phyloP scores from a whole-genome alignment of 2,797 vertebrate genomes.

The Lepus townsendii region DNA sequence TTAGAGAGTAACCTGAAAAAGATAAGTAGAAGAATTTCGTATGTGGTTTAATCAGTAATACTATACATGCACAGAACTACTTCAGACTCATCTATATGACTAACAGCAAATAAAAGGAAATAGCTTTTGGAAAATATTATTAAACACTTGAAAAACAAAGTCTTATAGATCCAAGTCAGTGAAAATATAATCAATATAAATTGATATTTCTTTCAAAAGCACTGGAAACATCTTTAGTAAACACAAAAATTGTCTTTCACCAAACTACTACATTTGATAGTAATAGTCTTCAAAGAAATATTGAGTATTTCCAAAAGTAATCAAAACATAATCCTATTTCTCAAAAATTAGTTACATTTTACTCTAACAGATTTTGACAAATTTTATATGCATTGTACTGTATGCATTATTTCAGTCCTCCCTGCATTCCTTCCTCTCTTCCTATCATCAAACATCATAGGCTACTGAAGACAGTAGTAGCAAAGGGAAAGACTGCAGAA shows the following conservation, averaged over 20 bases:
- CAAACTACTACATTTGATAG: slow-evolving; percentile 81
- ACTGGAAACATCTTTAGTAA: slow-evolving; percentile 82
- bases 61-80: not conserved
- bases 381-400: not conserved
- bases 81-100: not conserved
- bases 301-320: slow-evolving; percentile 76
- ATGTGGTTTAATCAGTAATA: slow-evolving; percentile 40
- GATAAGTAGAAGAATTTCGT: slow-evolving; percentile 71
- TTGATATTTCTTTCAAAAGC: slow-evolving; percentile 83
- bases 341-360: slow-evolving; percentile 74
- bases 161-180: slow-evolving; percentile 61
- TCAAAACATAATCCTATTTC: slow-evolving; percentile 78
- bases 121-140: slow-evolving; percentile 53
- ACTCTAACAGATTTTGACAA: slow-evolving; percentile 1
- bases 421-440: not conserved
- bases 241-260: slow-evolving; percentile 86
- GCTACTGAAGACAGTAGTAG: not conserved
- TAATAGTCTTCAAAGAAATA: slow-evolving; percentile 89
- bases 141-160: slow-evolving; percentile 68
- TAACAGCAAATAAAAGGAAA: slow-evolving; percentile 32
- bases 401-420: not conserved
- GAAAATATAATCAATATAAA: slow-evolving; percentile 67
- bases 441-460: not conserved
- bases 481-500: not conserved
- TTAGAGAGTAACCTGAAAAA: slow-evolving; percentile 72